Percentiles rank a stretch among this genome's conserved stretches.
These are phyloP conservation scores for Tamias sibiricus DNA, from an alignment of 2,113 vertebrate genomes.

Conservation along the genomic window DNA sequence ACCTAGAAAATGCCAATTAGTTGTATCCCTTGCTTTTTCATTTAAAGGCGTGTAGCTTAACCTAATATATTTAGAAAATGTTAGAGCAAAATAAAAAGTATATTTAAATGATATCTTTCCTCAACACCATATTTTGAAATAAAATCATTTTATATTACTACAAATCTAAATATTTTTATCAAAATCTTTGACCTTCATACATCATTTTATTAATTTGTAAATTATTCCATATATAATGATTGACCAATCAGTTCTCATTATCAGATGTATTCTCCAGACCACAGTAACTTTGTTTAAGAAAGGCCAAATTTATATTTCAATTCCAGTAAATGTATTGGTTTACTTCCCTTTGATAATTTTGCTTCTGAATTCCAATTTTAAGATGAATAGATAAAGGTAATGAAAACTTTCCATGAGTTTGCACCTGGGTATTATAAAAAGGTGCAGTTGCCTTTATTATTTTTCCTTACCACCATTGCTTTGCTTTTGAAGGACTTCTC, in stretches of 20 bases:
- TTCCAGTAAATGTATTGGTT: background rate
- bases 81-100: background rate
- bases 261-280: background rate
- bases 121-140: background rate
- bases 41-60: background rate
- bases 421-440: background rate
- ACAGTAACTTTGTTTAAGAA: background rate
- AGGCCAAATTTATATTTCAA: background rate
- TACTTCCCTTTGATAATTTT: background rate
- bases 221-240: background rate
- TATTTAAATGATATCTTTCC: background rate
- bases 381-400: background rate
- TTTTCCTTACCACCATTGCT: background rate
- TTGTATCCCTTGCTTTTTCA: background rate
- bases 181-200: background rate
- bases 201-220: background rate
- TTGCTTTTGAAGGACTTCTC: background rate
- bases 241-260: background rate
- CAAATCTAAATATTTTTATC: background rate
- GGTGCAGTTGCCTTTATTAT: background rate
- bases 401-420: background rate
- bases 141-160: background rate
- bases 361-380: conserved; percentile 13
- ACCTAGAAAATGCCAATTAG: background rate
- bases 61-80: background rate